Conservation (phyloP, 2,797 vertebrate genomes). For the Scarus forsteni region DNA sequence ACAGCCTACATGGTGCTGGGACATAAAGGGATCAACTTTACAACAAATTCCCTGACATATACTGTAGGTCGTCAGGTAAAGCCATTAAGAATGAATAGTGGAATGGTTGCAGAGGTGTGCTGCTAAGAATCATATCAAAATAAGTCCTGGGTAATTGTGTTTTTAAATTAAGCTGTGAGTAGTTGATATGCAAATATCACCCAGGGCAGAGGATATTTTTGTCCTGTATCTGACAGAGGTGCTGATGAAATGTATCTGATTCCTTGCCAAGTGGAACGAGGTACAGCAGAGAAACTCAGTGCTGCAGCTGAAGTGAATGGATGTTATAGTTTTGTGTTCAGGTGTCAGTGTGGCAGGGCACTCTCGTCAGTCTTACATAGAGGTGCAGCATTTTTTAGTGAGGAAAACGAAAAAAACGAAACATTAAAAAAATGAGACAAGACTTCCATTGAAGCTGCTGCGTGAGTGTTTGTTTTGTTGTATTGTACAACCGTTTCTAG, state of each 20-base stretch:
- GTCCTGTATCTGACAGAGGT: neutral
- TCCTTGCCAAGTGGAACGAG: neutral
- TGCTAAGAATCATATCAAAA: neutral
- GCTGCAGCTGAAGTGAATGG: neutral
- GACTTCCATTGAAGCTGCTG: too few relatives aligned
- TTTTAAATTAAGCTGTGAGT: neutral
- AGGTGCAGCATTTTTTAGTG: too few relatives aligned
- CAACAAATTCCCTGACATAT: neutral
- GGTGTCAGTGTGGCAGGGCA: neutral
- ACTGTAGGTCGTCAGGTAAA: constrained; percentile 13
- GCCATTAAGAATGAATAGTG: neutral
- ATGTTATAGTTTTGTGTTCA: constrained; percentile 6
- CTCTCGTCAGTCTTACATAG: neutral
- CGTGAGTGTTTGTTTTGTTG: too few relatives aligned
- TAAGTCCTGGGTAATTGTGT: neutral
- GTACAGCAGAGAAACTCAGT: neutral
- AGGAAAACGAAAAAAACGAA: too few relatives aligned
- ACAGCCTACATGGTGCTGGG: constrained; percentile 1
- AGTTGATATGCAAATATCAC: neutral
- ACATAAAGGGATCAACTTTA: constrained; percentile 16
- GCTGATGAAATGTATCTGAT: neutral
- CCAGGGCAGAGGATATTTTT: neutral
- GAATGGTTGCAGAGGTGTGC: neutral
- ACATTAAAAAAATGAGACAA: too few relatives aligned
- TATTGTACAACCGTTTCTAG: too few relatives aligned